phyloP scores from a whole-genome alignment of 2,797 vertebrate species.

The Eleutherodactylus coqui region DNA sequence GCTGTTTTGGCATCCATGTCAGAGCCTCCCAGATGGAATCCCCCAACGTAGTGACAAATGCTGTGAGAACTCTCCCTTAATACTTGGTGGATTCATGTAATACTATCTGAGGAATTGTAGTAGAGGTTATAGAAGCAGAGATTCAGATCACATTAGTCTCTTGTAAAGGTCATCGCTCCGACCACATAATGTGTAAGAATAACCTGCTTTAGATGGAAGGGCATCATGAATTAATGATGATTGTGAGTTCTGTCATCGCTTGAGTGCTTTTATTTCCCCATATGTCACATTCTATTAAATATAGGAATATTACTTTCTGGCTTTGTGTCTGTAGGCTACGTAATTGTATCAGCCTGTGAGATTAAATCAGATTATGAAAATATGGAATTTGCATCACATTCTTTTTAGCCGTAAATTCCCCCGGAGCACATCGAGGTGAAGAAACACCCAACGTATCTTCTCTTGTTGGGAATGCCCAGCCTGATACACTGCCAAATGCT shows the following conservation, averaged over 20 bases:
- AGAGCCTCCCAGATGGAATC: no score
- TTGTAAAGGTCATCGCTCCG: constrained; percentile 44
- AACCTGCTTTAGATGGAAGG: constrained; percentile 44
- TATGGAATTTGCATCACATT: constrained; percentile 54
- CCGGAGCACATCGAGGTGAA: background rate
- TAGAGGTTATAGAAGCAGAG: constrained; percentile 20
- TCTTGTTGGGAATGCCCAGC: background rate
- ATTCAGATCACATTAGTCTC: constrained; percentile 42
- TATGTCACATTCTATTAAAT: constrained; percentile 60
- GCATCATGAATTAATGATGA: constrained; percentile 51
- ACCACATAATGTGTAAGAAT: constrained; percentile 47
- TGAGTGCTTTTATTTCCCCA: constrained; percentile 55
- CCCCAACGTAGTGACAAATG: no score
- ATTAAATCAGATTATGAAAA: constrained; percentile 61
- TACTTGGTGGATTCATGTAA: background rate
- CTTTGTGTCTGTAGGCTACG: constrained; percentile 45
- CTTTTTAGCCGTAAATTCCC: constrained; percentile 40
- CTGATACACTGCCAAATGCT: background rate
- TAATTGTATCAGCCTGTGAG: constrained; percentile 53
- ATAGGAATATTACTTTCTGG: constrained; percentile 46
- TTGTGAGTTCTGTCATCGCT: constrained; percentile 44
- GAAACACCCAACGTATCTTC: background rate
- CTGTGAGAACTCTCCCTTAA: no score
- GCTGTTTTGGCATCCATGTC: no score
- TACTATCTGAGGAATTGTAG: constrained; percentile 37